phyloP scores from a whole-genome alignment of 37 sponge, comb jelly and placozoan genomes.

The Beroe forskalii region DNA sequence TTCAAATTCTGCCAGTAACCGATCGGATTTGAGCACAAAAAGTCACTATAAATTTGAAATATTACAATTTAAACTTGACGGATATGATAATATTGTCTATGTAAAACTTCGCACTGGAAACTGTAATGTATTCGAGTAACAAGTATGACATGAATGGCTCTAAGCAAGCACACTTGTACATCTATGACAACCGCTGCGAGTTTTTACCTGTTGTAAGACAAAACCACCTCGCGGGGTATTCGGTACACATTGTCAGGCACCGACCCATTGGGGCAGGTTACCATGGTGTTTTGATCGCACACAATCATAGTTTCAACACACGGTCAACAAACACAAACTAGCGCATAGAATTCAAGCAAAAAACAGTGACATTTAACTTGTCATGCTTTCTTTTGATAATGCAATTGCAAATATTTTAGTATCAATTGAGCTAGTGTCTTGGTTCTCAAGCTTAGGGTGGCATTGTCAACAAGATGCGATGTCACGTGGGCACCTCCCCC shows the following conservation, averaged over 20 bases:
- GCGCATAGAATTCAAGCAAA: not conserved
- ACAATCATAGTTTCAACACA: not conserved
- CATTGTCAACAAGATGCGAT: constrained; percentile 22
- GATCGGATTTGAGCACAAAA: too few species aligned
- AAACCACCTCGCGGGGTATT: constrained; percentile 19
- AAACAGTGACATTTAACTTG: constrained; percentile 37
- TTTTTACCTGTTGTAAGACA: constrained; percentile 10
- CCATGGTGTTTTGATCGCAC: not conserved
- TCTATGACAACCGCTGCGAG: too few species aligned
- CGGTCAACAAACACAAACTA: too few species aligned
- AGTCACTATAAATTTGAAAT: too few species aligned
- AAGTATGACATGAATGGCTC: too few species aligned
- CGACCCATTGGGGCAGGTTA: not conserved
- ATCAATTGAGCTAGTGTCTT: constrained; percentile 41
- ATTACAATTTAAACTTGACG: not conserved
- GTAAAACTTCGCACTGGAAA: too few species aligned
- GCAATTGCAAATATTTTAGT: constrained; percentile 65
- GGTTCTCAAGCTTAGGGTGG: constrained; percentile 46
- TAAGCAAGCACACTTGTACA: too few species aligned
- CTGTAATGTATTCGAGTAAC: too few species aligned
- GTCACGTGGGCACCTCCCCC: too few species aligned
- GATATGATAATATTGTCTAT: too few species aligned
- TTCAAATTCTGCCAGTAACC: too few species aligned
- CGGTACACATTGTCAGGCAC: constrained; percentile 15
- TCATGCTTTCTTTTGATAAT: constrained; percentile 28